Percentiles rank a stretch among this genome's conserved stretches.
These are phyloP conservation scores for Lagopus leucura DNA, from an alignment of 2,113 vertebrate species.

Conservation along the genomic window DNA sequence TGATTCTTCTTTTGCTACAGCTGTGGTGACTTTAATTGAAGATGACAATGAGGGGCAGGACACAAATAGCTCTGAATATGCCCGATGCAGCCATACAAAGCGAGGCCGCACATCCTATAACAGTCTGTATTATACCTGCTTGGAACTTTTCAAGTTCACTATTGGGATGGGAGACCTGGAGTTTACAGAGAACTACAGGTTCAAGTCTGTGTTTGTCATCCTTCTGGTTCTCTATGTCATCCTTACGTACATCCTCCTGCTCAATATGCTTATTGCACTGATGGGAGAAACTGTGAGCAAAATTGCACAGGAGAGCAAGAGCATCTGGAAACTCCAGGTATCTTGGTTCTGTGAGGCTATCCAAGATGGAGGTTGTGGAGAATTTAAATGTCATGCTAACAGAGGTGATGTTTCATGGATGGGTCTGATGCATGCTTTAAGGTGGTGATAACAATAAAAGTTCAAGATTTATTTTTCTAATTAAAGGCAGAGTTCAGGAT, in stretches of 20 bases:
- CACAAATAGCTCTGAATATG: neutral
- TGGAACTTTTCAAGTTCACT: constrained; percentile 98
- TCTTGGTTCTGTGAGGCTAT: neutral
- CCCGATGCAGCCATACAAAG: neutral
- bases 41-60: constrained; percentile 74
- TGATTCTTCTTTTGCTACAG: constrained; percentile 66
- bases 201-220: constrained; percentile 88
- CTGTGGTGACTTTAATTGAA: constrained; percentile 93
- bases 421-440: neutral
- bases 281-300: constrained; percentile 94
- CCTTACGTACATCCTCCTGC: constrained; percentile 96
- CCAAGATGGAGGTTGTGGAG: neutral
- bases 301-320: constrained; percentile 88
- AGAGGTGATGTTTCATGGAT: neutral
- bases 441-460: neutral
- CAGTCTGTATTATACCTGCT: constrained; percentile 86
- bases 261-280: constrained; percentile 97
- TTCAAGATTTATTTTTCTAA: neutral
- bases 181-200: constrained; percentile 89
- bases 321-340: constrained; percentile 97
- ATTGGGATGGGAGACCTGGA: constrained; percentile 98
- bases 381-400: neutral
- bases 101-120: constrained; percentile 74
- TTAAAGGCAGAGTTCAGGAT: neutral
- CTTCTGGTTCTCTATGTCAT: constrained; percentile 92